Percentiles rank a stretch among this genome's conserved stretches.
These are phyloP conservation scores for Corythaeola cristata DNA, from an alignment of 2,113 vertebrate genomes.

Conservation along the genomic window DNA sequence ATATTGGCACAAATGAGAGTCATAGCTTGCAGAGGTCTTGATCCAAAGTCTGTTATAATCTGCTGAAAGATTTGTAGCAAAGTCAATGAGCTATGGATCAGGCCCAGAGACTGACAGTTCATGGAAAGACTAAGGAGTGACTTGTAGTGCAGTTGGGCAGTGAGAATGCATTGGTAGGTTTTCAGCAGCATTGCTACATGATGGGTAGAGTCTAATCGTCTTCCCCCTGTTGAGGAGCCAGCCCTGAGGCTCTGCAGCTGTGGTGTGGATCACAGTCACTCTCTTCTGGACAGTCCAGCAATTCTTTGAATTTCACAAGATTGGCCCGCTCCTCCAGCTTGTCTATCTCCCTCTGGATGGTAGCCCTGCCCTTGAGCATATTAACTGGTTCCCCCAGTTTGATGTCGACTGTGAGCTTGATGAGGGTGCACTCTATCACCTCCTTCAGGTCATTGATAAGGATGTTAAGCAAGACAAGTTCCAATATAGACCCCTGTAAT, in stretches of 20 bases:
- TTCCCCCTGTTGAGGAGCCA: neutral
- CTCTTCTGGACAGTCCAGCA: neutral
- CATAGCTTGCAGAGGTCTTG: neutral
- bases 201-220: neutral
- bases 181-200: neutral
- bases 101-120: neutral
- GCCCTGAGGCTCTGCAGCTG: neutral
- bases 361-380: neutral
- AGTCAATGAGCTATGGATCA: neutral
- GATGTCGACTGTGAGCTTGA: neutral
- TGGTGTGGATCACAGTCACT: neutral
- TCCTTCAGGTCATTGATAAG: neutral
- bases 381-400: neutral
- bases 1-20: neutral
- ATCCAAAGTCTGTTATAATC: neutral
- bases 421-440: neutral
- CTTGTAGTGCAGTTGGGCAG: neutral
- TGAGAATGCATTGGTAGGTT: neutral
- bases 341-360: neutral
- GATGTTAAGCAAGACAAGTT: neutral
- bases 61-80: neutral
- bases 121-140: neutral
- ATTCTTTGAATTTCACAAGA: neutral
- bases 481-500: neutral
- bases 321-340: neutral